A percentile compares a stretch with the other conserved stretches of the same genome.
These are phyloP conservation scores for Drosophila repleta DNA, from an alignment of 1,140 invertebrate species.

Conservation along the genomic window DNA sequence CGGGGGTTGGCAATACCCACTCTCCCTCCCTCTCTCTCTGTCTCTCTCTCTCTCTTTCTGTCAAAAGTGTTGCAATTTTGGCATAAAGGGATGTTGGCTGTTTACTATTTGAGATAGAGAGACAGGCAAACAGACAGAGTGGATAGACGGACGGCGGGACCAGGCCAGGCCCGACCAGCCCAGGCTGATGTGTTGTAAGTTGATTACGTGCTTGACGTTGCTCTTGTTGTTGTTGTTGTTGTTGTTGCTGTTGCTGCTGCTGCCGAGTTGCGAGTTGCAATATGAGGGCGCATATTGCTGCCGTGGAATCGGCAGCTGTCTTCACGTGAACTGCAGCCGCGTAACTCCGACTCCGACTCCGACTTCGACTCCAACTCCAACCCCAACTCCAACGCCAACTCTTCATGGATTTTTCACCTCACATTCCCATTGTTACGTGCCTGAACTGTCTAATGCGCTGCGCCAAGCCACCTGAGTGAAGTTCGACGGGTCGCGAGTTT, in stretches of 20 bases:
- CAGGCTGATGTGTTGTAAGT: conserved; percentile 62
- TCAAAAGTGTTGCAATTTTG: conserved; percentile 73
- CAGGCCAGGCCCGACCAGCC: conserved; percentile 14
- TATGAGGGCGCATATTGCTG: conserved; percentile 73
- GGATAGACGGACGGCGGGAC: conserved; percentile 2
- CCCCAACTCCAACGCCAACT: conserved; percentile 32
- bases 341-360: conserved; percentile 22
- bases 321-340: conserved; percentile 69
- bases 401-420: conserved; percentile 57
- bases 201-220: conserved; percentile 81
- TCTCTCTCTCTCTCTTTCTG: conserved; percentile 23
- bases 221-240: conserved; percentile 17
- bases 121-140: not conserved
- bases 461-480: conserved; percentile 47
- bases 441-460: conserved; percentile 56
- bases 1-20: conserved; percentile 38
- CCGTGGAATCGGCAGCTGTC: conserved; percentile 74
- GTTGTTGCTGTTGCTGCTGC: conserved; percentile 13
- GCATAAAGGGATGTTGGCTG: conserved; percentile 58
- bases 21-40: conserved; percentile 28
- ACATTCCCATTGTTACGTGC: conserved; percentile 58
- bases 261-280: conserved; percentile 51
- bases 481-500: conserved; percentile 26
- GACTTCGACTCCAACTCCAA: conserved; percentile 23
- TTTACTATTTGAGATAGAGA: conserved; percentile 38